A percentile compares a stretch with the other conserved stretches of the same genome.
Conservation (phyloP, 2,888 invertebrate species). For the Arctia plantaginis region DNA sequence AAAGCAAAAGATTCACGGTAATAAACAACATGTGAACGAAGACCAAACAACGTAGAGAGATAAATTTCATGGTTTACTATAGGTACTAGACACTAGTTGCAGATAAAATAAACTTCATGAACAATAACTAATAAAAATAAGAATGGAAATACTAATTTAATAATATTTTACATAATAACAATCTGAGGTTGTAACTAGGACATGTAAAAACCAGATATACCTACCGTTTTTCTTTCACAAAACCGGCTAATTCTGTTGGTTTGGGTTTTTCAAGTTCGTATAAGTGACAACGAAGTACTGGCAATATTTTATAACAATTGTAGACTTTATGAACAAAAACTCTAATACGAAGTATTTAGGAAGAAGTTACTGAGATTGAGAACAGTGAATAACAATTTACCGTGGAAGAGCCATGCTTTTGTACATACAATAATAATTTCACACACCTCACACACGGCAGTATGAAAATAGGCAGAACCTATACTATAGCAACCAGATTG, state of each 20-base stretch:
- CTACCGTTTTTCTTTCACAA: not conserved
- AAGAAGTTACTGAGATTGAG: not conserved
- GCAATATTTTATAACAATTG: not conserved
- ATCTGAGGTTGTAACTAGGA: not conserved
- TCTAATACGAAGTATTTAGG: not conserved
- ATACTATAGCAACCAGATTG: no score
- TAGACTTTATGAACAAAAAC: not conserved
- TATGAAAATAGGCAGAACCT: no score
- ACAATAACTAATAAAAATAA: constrained; percentile 23
- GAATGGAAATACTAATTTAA: constrained; percentile 6
- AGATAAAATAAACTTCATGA: constrained; percentile 37
- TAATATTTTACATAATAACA: not conserved
- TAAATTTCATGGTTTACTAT: constrained; percentile 55
- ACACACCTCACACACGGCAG: no score
- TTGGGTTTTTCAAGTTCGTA: not conserved
- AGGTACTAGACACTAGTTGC: constrained; percentile 33
- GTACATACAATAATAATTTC: no score
- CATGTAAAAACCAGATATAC: not conserved
- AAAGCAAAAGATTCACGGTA: constrained; percentile 56
- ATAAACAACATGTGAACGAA: constrained; percentile 58
- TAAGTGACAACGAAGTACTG: not conserved
- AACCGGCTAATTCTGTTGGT: not conserved
- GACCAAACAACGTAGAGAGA: constrained; percentile 58
- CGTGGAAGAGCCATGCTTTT: not conserved
- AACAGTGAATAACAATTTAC: not conserved